Conservation (phyloP, 2,888 invertebrate genomes). For the Dynastes grantii region DNA sequence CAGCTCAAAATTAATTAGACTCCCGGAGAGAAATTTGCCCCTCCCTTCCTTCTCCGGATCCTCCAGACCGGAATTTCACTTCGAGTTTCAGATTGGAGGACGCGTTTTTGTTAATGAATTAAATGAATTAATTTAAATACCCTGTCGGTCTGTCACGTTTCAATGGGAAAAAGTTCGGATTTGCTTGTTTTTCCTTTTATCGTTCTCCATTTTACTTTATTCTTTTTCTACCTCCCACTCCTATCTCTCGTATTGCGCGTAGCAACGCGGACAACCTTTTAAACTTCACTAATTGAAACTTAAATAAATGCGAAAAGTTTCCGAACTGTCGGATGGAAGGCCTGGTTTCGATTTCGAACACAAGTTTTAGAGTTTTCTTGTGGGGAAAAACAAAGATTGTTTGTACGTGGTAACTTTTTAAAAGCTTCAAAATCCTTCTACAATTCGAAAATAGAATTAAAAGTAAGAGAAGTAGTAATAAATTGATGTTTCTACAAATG, state of each 20-base stretch:
- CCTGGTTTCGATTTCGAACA: constrained; percentile 18
- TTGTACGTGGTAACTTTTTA: constrained; percentile 14
- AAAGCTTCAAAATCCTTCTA: background rate
- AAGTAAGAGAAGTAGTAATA: background rate
- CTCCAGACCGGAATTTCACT: constrained; percentile 32
- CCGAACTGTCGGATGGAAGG: constrained; percentile 21
- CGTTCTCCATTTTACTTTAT: constrained; percentile 5
- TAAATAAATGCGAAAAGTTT: constrained; percentile 46
- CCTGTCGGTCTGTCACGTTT: constrained; percentile 42
- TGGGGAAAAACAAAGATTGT: constrained; percentile 3
- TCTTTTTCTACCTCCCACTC: background rate
- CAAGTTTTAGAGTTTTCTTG: constrained; percentile 13
- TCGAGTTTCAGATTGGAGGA: constrained; percentile 35
- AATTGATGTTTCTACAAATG: background rate
- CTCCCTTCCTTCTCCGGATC: background rate
- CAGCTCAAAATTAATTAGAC: constrained; percentile 48
- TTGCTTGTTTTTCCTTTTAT: constrained; percentile 11
- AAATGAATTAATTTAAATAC: constrained; percentile 44
- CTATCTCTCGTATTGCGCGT: background rate
- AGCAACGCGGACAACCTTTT: constrained; percentile 34
- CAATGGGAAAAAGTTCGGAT: constrained; percentile 17
- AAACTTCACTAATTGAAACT: constrained; percentile 45
- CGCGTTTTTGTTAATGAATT: constrained; percentile 49
- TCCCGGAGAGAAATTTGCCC: constrained; percentile 21
- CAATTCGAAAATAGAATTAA: background rate